Percentiles rank a stretch among this genome's conserved stretches.
Conservation (phyloP, 2,797 vertebrate species). For the Anomalospiza imberbis region DNA sequence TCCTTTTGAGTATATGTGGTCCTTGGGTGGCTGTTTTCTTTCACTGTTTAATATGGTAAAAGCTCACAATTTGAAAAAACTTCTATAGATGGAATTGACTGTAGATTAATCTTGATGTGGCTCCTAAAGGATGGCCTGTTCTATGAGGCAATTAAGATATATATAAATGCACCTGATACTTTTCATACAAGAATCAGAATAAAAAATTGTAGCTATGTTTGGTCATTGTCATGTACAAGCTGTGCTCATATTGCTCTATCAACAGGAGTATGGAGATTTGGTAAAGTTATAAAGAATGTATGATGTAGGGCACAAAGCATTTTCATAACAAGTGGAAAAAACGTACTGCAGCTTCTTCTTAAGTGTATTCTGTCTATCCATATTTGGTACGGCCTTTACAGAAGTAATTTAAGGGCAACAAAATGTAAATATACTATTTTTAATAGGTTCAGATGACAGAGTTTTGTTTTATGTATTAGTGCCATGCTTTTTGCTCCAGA, state of each 20-base stretch:
- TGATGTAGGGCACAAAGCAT: neutral
- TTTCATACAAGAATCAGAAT: neutral
- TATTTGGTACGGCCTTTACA: neutral
- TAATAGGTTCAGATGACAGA: conserved; percentile 31
- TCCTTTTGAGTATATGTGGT: neutral
- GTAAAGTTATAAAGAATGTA: neutral
- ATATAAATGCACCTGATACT: neutral
- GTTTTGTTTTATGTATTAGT: conserved; percentile 47
- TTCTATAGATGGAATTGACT: neutral
- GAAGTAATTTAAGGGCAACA: conserved; percentile 29
- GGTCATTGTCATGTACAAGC: neutral
- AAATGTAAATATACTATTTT: conserved; percentile 20
- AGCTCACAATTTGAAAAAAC: neutral
- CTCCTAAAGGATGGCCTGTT: neutral
- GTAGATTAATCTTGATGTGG: neutral
- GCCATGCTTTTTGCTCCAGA: conserved; percentile 44
- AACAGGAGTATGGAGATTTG: neutral
- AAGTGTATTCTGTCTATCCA: neutral
- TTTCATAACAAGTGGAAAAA: neutral
- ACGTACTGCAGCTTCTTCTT: neutral
- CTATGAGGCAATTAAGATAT: neutral
- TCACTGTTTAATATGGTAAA: neutral
- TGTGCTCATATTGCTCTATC: neutral
- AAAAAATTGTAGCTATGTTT: neutral
- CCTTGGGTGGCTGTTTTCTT: neutral